Percentiles rank a stretch among this genome's conserved stretches.
phyloP scores from a whole-genome alignment of 1,140 invertebrate genomes.

The Dendroctonus ponderosae region DNA sequence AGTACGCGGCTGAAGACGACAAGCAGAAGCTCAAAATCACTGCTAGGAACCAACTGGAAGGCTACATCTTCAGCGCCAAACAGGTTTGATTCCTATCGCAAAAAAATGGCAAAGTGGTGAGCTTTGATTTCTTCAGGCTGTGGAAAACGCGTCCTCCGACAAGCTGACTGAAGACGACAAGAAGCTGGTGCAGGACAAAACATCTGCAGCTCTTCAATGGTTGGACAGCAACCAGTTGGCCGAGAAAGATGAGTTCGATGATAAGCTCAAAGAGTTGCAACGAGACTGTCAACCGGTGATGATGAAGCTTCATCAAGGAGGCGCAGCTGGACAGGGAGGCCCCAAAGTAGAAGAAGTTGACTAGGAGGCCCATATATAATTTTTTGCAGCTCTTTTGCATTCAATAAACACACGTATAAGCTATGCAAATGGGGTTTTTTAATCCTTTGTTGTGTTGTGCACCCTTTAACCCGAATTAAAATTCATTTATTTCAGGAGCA shows the following conservation, averaged over 20 bases:
- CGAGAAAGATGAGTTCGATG: slow-evolving; percentile 74
- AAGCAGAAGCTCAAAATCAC: slow-evolving; percentile 64
- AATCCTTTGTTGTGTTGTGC: no score
- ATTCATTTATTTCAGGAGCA: no score
- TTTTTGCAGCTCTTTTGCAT: background rate
- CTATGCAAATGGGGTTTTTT: no score
- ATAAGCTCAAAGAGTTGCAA: slow-evolving; percentile 71
- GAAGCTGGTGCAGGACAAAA: slow-evolving; percentile 58
- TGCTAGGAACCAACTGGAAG: slow-evolving; percentile 78
- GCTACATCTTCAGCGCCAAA: slow-evolving; percentile 80
- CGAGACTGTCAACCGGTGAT: slow-evolving; percentile 71
- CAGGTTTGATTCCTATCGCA: slow-evolving; percentile 50
- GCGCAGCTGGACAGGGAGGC: slow-evolving; percentile 51
- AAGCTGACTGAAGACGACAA: slow-evolving; percentile 64
- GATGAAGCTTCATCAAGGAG: slow-evolving; percentile 69
- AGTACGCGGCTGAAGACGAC: slow-evolving; percentile 68
- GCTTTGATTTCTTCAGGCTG: slow-evolving; percentile 51
- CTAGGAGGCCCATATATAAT: slow-evolving; percentile 43
- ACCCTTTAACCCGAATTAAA: no score
- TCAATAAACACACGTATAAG: no score
- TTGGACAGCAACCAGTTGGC: slow-evolving; percentile 65
- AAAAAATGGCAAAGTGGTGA: no score
- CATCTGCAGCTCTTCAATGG: slow-evolving; percentile 59
- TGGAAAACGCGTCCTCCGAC: slow-evolving; percentile 64
- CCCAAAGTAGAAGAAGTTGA: slow-evolving; percentile 70